Evolutionary conservation across 2,113 vertebrate genomes (phyloP).

Genomic region (Zosterops hypoxanthus): DNA sequence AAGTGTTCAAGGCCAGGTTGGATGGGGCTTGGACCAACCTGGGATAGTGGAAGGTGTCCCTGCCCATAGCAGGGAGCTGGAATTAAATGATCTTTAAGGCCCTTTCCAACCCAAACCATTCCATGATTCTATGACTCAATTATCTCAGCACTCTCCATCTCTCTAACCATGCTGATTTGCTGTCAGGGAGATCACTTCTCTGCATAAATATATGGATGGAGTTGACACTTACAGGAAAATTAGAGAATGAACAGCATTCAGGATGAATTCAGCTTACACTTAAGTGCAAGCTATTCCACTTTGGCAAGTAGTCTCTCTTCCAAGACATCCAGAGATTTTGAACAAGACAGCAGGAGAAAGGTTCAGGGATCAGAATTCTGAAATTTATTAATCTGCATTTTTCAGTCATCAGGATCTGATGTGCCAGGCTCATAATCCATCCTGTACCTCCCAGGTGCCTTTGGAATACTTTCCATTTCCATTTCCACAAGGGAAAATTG

Average conservation of each 20-base stretch:
- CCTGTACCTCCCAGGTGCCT: background rate
- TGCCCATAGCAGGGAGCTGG: background rate
- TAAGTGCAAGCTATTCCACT: background rate
- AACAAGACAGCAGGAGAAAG: background rate
- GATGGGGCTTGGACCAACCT: rapidly evolving
- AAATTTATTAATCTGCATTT: background rate
- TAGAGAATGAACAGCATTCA: background rate
- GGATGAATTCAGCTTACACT: background rate
- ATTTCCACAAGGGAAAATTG: background rate
- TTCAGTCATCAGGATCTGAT: background rate
- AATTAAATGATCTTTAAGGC: background rate
- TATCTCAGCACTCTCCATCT: background rate
- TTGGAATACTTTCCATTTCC: background rate
- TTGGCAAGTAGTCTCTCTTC: background rate
- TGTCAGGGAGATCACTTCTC: background rate
- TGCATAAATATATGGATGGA: background rate
- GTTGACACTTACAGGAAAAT: background rate
- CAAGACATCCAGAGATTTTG: background rate
- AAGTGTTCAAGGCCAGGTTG: background rate
- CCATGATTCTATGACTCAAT: background rate
- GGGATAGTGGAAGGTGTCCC: background rate
- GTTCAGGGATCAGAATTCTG: background rate
- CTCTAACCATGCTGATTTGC: background rate
- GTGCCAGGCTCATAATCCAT: background rate
- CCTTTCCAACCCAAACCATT: background rate